A percentile compares a stretch with the other conserved stretches of the same genome.
Evolutionary conservation across 2,888 invertebrate species (phyloP).

Genomic region (Amblyteles armatorius): DNA sequence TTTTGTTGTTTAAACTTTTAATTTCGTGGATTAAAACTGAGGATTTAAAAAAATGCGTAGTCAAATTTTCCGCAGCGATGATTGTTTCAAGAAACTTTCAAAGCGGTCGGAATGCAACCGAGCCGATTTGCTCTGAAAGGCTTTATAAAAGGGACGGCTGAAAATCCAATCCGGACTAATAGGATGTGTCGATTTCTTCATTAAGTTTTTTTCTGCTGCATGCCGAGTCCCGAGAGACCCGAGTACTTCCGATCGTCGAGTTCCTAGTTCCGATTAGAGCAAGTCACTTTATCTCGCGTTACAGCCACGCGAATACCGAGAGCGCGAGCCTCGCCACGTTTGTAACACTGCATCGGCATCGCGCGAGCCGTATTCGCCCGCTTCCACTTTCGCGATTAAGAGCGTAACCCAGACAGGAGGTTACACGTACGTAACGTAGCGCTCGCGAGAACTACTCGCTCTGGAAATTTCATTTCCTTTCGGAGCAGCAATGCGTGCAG

Average conservation of each 20-base stretch:
- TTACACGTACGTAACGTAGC: conserved; percentile 54
- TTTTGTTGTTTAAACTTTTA: too few relatives aligned
- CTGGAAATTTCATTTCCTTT: conserved; percentile 74
- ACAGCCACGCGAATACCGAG: conserved; percentile 32
- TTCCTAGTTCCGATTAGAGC: conserved; percentile 60
- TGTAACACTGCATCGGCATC: not conserved
- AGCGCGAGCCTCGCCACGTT: not conserved
- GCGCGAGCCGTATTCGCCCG: conserved; percentile 43
- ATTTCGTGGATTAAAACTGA: too few relatives aligned
- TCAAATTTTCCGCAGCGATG: too few relatives aligned
- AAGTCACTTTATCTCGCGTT: conserved; percentile 60
- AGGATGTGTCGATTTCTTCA: conserved; percentile 30
- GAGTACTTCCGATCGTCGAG: conserved; percentile 64
- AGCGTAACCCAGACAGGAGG: conserved; percentile 65
- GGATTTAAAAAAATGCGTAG: too few relatives aligned
- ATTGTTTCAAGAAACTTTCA: too few relatives aligned
- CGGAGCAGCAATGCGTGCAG: conserved; percentile 72
- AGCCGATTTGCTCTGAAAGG: not conserved
- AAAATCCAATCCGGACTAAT: conserved; percentile 48
- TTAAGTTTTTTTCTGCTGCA: conserved; percentile 7
- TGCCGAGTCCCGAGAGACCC: conserved; percentile 25
- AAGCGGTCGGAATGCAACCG: not conserved
- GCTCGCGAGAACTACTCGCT: conserved; percentile 36
- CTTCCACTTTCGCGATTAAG: conserved; percentile 72
- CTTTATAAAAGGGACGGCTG: conserved; percentile 1